A percentile compares a stretch with the other conserved stretches of the same genome.
Evolutionary conservation across 2,797 vertebrate species (phyloP).

Genomic region (Tauraco hartlaubi): DNA sequence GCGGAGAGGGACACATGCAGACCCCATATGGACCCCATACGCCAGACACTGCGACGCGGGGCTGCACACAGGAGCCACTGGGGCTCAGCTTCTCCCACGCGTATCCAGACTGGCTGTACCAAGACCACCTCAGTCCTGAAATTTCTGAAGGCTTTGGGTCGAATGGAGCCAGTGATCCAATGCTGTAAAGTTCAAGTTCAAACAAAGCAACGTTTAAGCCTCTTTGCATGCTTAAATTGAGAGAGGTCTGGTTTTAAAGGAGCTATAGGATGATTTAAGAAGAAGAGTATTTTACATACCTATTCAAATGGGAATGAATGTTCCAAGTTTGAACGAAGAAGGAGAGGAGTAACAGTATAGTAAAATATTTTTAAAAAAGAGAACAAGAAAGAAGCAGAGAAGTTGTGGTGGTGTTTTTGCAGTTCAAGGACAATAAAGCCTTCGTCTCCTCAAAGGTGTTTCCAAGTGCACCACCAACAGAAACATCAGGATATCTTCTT

Average conservation of each 20-base stretch:
- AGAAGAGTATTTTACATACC: neutral
- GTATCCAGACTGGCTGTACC: neutral
- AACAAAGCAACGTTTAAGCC: neutral
- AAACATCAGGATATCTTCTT: neutral
- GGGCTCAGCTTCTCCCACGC: accelerated
- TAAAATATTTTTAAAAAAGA: neutral
- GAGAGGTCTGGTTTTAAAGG: neutral
- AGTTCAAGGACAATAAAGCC: neutral
- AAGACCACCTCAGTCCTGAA: accelerated
- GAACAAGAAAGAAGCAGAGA: neutral
- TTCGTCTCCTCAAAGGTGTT: neutral
- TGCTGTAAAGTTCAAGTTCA: neutral
- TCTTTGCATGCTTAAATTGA: neutral
- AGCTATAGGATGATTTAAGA: neutral
- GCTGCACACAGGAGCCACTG: neutral
- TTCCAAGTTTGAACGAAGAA: neutral
- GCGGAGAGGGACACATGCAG: neutral
- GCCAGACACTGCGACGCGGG: accelerated
- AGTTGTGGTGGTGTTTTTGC: neutral
- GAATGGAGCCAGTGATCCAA: neutral
- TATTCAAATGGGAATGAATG: neutral
- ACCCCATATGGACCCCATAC: neutral
- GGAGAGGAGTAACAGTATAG: neutral
- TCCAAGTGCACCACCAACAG: neutral
- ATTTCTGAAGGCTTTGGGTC: neutral